A percentile compares a stretch with the other conserved stretches of the same genome.
Evolutionary conservation across 2,113 vertebrate species (phyloP).

Genomic region (Phyllostomus hastatus): DNA sequence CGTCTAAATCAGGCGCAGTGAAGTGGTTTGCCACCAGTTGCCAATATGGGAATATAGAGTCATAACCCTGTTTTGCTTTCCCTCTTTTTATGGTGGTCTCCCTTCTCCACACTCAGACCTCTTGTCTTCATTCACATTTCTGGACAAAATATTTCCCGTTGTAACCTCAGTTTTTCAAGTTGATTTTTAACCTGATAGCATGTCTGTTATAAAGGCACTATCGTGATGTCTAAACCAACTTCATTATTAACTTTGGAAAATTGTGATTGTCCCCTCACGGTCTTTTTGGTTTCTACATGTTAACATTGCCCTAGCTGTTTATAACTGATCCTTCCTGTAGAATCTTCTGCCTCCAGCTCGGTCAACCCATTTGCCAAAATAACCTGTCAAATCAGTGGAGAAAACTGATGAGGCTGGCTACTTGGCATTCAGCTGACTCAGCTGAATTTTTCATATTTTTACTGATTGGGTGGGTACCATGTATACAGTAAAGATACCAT

Average conservation of each 20-base stretch:
- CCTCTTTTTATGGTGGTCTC: neutral
- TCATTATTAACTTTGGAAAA: neutral
- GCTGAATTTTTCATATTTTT: neutral
- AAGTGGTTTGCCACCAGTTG: neutral
- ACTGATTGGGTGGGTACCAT: neutral
- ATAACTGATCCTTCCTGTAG: neutral
- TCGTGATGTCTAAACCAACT: neutral
- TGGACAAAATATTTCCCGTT: neutral
- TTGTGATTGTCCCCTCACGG: neutral
- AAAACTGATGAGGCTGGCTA: slow-evolving; percentile 22
- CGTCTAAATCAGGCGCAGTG: neutral
- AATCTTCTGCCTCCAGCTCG: slow-evolving; percentile 25
- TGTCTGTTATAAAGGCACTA: neutral
- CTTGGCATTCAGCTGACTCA: neutral
- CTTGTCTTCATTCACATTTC: neutral
- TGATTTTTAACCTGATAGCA: neutral
- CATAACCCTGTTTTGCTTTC: neutral
- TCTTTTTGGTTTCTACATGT: neutral
- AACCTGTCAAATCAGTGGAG: slow-evolving; percentile 39
- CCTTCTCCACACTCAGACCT: neutral
- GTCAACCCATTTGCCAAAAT: slow-evolving; percentile 34
- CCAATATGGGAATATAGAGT: neutral
- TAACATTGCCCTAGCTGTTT: neutral
- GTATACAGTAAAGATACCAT: neutral
- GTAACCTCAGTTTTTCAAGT: neutral